Base-by-base conservation (phyloP, 2,113 vertebrate genomes). In the Sialia sialis region DNA sequence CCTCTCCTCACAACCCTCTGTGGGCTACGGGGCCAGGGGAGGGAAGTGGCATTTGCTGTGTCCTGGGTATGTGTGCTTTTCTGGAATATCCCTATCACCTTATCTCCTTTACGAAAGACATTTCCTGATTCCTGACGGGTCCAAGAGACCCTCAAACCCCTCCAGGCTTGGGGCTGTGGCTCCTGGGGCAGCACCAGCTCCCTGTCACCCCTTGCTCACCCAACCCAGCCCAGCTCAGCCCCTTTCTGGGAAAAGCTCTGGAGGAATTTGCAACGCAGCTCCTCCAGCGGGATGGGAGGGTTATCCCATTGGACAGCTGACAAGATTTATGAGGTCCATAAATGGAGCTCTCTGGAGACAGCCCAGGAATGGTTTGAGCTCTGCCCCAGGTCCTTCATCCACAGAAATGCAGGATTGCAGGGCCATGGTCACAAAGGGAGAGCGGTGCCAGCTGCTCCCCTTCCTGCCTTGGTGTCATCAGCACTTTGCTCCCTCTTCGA, bases 391-490 rank as follows among this genome's bases (percentile, higher is more conserved):
- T 68, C 32, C 77, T 38, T 36, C 52, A 16, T 32, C 23, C 30
- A 19, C 29, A 5, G 44, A 41, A 60, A 52, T 5, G 9, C 34
- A 36, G 74, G 23, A 41, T 46, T 12, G 5, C 51, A 44, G 48
- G 51, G 63, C 68, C 82, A 51, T 0, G 8, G 83, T 77, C 62
- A 38, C 8, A 41, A 78, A 67, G 70, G 66, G 63, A 59, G 64
- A 70, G 30, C 1, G 0, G 60, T 56, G 64, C 86, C 69, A 87
- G 80, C 10, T 0, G 80, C 79, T 95, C 68, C 68, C 72, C 52
- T 77, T 90, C 43, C 91, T 94, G 89, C 55, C 81, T 87, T 13
- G 52, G 56, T 74, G 69, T 91, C 89, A 68, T 70, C 89, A 89
- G 29, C 84, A 46, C 48, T 70, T 73, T 0, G 0, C 56, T 90